Conservation (phyloP, 2,888 invertebrate genomes). For the Diachrysia chrysitis region DNA sequence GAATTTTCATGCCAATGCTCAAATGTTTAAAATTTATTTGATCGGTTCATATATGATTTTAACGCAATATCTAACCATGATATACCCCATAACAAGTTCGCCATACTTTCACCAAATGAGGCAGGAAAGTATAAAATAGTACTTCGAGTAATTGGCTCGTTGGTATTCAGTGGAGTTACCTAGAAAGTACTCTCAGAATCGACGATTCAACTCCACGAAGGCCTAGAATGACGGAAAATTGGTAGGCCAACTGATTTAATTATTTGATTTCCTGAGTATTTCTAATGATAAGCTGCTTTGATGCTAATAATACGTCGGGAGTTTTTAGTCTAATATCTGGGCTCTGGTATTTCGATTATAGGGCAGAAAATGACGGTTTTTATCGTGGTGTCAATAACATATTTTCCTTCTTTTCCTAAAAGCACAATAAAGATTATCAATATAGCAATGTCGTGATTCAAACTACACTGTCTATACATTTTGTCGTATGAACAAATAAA, state of each 20-base stretch:
- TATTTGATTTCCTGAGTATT: slow-evolving; percentile 24
- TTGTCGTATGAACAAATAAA: no score
- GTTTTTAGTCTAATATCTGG: neutral
- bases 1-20: no score
- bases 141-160: slow-evolving; percentile 22
- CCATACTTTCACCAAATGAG: slow-evolving; percentile 46
- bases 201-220: neutral
- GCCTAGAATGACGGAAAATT: slow-evolving; percentile 17
- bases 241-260: neutral
- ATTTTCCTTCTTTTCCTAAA: no score
- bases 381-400: neutral
- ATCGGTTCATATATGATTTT: neutral
- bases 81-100: neutral
- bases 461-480: no score
- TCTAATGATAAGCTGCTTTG: neutral
- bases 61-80: neutral
- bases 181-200: slow-evolving; percentile 37
- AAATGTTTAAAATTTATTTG: neutral
- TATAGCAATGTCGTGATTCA: no score
- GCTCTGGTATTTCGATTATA: neutral
- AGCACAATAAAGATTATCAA: no score
- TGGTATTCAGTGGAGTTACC: slow-evolving; percentile 23
- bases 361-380: neutral
- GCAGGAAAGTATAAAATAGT: slow-evolving; percentile 35
- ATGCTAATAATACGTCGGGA: neutral